Base-by-base conservation (phyloP, 2,113 vertebrate species). In the Macaca mulatta region DNA sequence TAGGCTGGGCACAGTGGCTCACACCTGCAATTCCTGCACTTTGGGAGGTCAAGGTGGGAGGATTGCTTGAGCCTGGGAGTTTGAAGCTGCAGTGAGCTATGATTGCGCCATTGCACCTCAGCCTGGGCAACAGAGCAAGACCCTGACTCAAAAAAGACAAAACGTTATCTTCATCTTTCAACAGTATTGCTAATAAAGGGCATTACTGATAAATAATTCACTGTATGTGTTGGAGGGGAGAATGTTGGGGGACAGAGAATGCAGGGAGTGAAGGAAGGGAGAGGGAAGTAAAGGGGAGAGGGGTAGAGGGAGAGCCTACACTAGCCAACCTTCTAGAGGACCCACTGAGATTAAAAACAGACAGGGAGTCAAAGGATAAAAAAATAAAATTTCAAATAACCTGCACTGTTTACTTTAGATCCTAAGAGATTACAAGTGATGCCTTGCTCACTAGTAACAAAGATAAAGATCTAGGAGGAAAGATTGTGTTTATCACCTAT, bases 381-480 rank as follows among this genome's bases (percentile, higher is more conserved):
- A 52, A 91, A 74, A 82, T 12, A 87, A 93, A 84, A 87, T 55
- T 78, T 81, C 57, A 93, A 55, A 83, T 38, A 87, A 25, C n/a
- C 32, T 90, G 55, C 72, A 85, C 38, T 72, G 22, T 97, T 96
- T 93, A 86, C 89, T 96, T 96, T 82, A 81, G 92, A 89, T 92
- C 90, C 52, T 52, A 50, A 27, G 95, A 92, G 83, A 93, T 67
- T 82, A 77, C 52, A 78, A n/a, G 23, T 74, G 93, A 90, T 64
- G 81, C 90, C n/a, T 97, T n/a, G 77, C 45, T 85, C 59, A 40
- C 59, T 45, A 69, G 94, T 67, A 69, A 69, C 40, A 82, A 83
- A 95, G 83, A 89, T 77, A 43, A 96, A 95, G 93, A 81, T 77
- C 16, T 32, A 79, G 45, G 67, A 92, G 83, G 78, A 81, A 74